A percentile compares a stretch with the other conserved stretches of the same genome.
phyloP scores from a whole-genome alignment of 2,113 vertebrate species.

The Platichthys stellatus region DNA sequence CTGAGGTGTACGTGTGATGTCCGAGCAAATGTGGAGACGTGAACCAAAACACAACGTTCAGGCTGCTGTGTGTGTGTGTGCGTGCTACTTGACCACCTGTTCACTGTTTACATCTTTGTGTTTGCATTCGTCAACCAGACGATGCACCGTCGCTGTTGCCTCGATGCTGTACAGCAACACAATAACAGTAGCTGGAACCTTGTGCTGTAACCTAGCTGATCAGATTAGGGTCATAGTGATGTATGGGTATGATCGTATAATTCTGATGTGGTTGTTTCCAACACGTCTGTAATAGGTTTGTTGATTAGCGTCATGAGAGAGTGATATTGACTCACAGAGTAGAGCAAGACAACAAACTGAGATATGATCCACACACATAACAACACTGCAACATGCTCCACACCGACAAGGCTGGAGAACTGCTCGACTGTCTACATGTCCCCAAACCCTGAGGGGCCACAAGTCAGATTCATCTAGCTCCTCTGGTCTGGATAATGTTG shows the following conservation, averaged over 20 bases:
- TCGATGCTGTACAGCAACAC: background rate
- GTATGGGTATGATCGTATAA: too few relatives aligned
- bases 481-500: too few relatives aligned
- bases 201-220: too few relatives aligned
- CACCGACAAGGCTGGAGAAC: too few relatives aligned
- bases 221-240: background rate
- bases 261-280: background rate
- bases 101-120: slow-evolving; percentile 74
- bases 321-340: background rate
- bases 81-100: slow-evolving; percentile 67
- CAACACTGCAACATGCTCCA: too few relatives aligned
- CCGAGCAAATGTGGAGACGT: background rate
- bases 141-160: background rate
- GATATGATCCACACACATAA: too few relatives aligned
- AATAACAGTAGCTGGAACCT: background rate
- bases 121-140: slow-evolving; percentile 26
- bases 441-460: too few relatives aligned
- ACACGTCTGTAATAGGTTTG: background rate
- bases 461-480: too few relatives aligned
- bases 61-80: background rate
- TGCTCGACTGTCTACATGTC: too few relatives aligned
- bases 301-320: background rate
- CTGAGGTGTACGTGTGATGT: background rate
- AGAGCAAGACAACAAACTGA: background rate
- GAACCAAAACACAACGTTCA: background rate